Evolutionary conservation across 1,140 invertebrate genomes (phyloP).

Genomic region (Megathymus violae): DNA sequence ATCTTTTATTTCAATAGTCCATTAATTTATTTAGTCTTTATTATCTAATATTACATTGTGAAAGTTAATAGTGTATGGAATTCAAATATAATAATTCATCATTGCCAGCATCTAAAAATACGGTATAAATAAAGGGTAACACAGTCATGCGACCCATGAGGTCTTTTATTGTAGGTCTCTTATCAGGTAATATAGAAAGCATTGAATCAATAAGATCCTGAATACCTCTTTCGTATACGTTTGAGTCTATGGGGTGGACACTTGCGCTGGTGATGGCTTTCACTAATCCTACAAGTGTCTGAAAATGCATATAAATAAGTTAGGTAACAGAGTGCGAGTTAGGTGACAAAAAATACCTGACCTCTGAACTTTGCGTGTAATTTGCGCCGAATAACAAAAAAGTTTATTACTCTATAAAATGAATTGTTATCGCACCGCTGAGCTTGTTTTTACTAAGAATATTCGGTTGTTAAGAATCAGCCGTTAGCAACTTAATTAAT

Average conservation of each 20-base stretch:
- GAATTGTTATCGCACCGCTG: too few relatives aligned
- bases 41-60: too few relatives aligned
- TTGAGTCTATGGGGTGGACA: constrained; percentile 77
- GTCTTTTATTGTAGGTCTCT: constrained; percentile 75
- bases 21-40: constrained; percentile 18
- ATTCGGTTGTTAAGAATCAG: too few relatives aligned
- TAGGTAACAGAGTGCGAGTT: too few relatives aligned
- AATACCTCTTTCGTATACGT: constrained; percentile 77
- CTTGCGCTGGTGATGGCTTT: constrained; percentile 82
- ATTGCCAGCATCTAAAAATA: constrained; percentile 70
- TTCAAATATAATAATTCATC: constrained; percentile 64
- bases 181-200: constrained; percentile 79
- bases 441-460: too few relatives aligned
- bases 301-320: constrained; percentile 50
- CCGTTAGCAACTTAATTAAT: too few relatives aligned
- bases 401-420: too few relatives aligned
- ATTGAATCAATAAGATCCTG: constrained; percentile 83
- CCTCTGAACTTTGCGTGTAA: too few relatives aligned
- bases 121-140: constrained; percentile 68
- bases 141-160: constrained; percentile 74
- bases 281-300: constrained; percentile 81
- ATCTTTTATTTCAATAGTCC: constrained; percentile 19
- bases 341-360: too few relatives aligned
- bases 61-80: constrained; percentile 41
- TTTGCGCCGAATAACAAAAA: too few relatives aligned